These are phyloP conservation scores for Epistrophe grossulariae DNA, from an alignment of 2,888 invertebrate genomes.

Conservation along the genomic window DNA sequence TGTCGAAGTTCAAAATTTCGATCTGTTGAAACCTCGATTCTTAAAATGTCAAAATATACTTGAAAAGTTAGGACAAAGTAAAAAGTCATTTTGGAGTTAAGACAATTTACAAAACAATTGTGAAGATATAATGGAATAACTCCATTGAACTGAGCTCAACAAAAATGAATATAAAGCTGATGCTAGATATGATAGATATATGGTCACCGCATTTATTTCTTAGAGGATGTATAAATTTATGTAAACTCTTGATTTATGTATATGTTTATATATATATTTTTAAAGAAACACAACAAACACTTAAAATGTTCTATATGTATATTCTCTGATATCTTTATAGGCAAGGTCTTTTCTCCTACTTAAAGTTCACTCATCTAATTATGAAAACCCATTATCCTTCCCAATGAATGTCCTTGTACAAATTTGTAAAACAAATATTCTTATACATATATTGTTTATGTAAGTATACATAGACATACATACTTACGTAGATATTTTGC, in stretches of 20 bases:
- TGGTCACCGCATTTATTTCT: neutral
- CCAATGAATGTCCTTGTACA: conserved; percentile 71
- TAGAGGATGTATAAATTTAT: neutral
- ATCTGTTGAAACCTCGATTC: too few relatives aligned
- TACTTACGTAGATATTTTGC: conserved; percentile 10
- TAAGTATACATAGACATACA: neutral
- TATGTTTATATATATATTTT: neutral
- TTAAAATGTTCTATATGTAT: conserved; percentile 53
- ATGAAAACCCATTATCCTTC: conserved; percentile 70
- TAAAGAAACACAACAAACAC: conserved; percentile 24
- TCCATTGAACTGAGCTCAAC: too few relatives aligned
- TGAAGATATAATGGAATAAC: too few relatives aligned
- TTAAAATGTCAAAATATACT: too few relatives aligned
- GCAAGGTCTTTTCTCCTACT: conserved; percentile 57
- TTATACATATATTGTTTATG: neutral
- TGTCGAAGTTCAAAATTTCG: too few relatives aligned
- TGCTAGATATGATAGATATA: too few relatives aligned
- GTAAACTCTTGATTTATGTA: neutral
- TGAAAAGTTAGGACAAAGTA: too few relatives aligned
- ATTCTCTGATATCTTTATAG: neutral
- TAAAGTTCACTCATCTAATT: conserved; percentile 71
- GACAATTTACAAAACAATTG: too few relatives aligned
- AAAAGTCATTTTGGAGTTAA: too few relatives aligned
- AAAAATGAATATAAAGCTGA: too few relatives aligned
- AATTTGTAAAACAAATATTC: conserved; percentile 40